phyloP scores from a whole-genome alignment of 2,797 vertebrate species.

The Bradypodion pumilum region DNA sequence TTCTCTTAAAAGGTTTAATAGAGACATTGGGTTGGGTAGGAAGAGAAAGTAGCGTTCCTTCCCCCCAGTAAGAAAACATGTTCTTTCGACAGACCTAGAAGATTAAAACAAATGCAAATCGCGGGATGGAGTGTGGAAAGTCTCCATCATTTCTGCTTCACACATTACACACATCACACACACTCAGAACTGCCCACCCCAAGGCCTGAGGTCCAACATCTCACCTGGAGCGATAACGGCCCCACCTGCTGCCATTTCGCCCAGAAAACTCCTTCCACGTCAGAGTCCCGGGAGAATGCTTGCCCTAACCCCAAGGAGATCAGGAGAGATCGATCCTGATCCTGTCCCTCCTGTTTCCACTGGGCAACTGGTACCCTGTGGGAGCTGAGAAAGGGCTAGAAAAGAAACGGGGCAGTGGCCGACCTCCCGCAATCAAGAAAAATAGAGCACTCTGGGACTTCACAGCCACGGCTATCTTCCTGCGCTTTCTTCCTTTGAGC shows the following conservation, averaged over 20 bases:
- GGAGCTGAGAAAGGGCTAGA: background rate
- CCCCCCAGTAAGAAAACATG: background rate
- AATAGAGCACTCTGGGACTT: background rate
- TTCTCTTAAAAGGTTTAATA: too few relatives aligned
- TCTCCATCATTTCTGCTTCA: too few relatives aligned
- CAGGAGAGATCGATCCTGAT: constrained; percentile 1
- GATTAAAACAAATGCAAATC: background rate
- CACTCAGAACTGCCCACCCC: background rate
- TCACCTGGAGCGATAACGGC: background rate
- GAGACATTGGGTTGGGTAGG: too few relatives aligned
- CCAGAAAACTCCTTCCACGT: background rate
- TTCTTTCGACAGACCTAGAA: too few relatives aligned
- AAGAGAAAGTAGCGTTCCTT: too few relatives aligned
- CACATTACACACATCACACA: too few relatives aligned
- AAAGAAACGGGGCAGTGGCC: background rate
- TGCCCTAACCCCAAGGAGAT: background rate
- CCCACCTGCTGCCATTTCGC: background rate
- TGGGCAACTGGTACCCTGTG: constrained; percentile 21
- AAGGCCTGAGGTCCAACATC: background rate
- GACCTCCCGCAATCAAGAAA: background rate
- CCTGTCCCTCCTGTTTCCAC: background rate
- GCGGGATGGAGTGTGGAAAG: background rate
- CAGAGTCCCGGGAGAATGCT: background rate
- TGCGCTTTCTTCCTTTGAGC: too few relatives aligned
- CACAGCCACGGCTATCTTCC: background rate